Base-by-base conservation (phyloP, 2,888 invertebrate species). In the Drosophila emarginata region DNA sequence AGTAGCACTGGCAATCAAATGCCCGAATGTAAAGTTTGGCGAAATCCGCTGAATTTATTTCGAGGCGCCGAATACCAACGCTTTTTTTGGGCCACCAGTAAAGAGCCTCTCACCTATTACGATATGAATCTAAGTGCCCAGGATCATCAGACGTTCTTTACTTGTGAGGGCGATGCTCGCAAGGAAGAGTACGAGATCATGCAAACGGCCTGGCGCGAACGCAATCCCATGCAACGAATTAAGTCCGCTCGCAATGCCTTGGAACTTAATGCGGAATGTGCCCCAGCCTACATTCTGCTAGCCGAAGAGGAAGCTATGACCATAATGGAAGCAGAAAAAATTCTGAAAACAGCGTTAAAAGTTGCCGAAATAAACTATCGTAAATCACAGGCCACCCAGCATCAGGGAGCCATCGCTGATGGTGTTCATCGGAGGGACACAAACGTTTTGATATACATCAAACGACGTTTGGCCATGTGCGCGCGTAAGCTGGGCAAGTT, bases 41-140 rank as follows among this genome's bases (percentile, higher is more conserved):
- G 99, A 62, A 99, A 99, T 93, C 98, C 99, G 0, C 93, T 98
- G 90, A 97, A 98, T 92, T 93, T 99, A 70, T 97, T 98, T 91
- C 95, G 99, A 56, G 99, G 99, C 5, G 97, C 98, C 0, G 99
- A 99, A 91, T 99, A 99, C 92, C 96, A 97, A 82, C 94, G 99
- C n/a, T 97, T 98, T 91, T 97, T 96, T 91, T 96, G 96, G 94
- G 95, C 96, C 0, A 97, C 97, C 1, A 96, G 96, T 80, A 97
- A 97, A 89, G 98, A 99, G 80, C 98, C 99, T 0, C 93, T 99
- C 51, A 99, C 99, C 0, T 99, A 98, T 92, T 98, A 99, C 92
- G 99, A 99, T 90, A 99, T 99, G 99, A 99, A 99, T 92, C 93
- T 99, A 52, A 98, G 98, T 0, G 99, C 99, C 18, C 99, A 99